Percentiles rank a stretch among this genome's conserved stretches.
phyloP scores from a whole-genome alignment of 1,140 invertebrate genomes.

The Dendrolimus punctatus region DNA sequence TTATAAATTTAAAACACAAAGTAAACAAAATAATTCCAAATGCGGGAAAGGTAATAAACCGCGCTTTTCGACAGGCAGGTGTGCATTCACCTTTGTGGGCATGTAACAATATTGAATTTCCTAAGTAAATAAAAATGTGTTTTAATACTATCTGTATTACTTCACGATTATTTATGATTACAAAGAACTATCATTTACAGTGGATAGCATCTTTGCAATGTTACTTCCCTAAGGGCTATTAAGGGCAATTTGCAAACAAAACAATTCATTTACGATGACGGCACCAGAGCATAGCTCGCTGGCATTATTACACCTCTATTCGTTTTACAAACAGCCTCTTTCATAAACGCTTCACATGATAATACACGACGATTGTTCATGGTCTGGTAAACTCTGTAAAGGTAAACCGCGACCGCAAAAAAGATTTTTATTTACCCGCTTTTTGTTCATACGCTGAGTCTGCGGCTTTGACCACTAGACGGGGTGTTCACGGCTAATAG shows the following conservation, averaged over 20 bases:
- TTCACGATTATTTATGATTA: too few species aligned
- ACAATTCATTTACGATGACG: slow-evolving; percentile 43
- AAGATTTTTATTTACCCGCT: slow-evolving; percentile 54
- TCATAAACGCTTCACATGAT: slow-evolving; percentile 59
- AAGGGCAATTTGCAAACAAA: slow-evolving; percentile 50
- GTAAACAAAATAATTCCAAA: too few species aligned
- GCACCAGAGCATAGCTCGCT: slow-evolving; percentile 23
- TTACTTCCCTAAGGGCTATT: slow-evolving; percentile 28
- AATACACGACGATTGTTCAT: slow-evolving; percentile 61
- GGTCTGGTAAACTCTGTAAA: slow-evolving; percentile 57
- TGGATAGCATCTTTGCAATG: slow-evolving; percentile 17
- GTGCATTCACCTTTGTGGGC: too few species aligned
- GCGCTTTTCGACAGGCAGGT: too few species aligned
- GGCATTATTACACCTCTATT: slow-evolving; percentile 40
- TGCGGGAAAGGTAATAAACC: too few species aligned
- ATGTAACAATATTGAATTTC: too few species aligned
- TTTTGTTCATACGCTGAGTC: slow-evolving; percentile 45
- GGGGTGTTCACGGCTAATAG: slow-evolving; percentile 35
- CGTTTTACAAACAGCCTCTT: slow-evolving; percentile 56
- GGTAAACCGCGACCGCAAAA: slow-evolving; percentile 61
- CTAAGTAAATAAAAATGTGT: too few species aligned
- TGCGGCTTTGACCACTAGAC: slow-evolving; percentile 43
- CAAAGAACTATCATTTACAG: slow-evolving; percentile 10
- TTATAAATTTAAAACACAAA: too few species aligned
- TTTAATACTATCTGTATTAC: too few species aligned